Evolutionary conservation across 2,797 vertebrate genomes (phyloP), one percentile per base, ranked within the genome.

Genomic region (Gymnocypris eckloni): DNA sequence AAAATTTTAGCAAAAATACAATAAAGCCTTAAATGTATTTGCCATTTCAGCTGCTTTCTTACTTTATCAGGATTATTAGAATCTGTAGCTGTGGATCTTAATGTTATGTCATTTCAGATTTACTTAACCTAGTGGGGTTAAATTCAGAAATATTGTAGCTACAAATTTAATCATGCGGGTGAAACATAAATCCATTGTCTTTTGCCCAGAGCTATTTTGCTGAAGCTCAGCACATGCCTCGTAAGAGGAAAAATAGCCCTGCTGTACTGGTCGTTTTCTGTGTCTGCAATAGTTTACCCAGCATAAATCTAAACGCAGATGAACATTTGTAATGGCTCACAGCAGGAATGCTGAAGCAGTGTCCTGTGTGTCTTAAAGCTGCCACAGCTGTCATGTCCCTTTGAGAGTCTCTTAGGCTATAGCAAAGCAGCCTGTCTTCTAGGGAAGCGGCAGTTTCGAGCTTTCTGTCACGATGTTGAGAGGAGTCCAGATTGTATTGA

Each of bases 311-410:
- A 22, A 45, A 61, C 39, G 13, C 71, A 50, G 71, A 66, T 64
- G 56, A 83, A 39, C 37, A 33, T 80, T 72, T 80, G n/a, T 41
- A 82, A 80, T 81, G 66, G 16, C 66, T 84, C 41, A 82, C 37
- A 71, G 69, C 20, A 59, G 45, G 81, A 80, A 81, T 79, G 70
- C 72, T 72, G 72, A 86, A 85, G 25, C 20, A 33, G 73, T 66
- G 71, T 71, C 43, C 81, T 83, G 43, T 73, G 66, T 78, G 54
- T 84, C 81, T 56, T 77, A 56, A 85, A 43, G 59, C 56, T 70
- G 71, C 72, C 83, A 67, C 82, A 81, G 78, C 82, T 78, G 82
- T 84, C 67, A 72, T 61, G 39, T 82, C 83, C 52, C 70, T 87
- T 76, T 81, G 83, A 79, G 75, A 84, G 50, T 85, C 83, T 85